A percentile compares a stretch with the other conserved stretches of the same genome.
Conservation (phyloP, 2,888 invertebrate species). For the Halictus ligatus region DNA sequence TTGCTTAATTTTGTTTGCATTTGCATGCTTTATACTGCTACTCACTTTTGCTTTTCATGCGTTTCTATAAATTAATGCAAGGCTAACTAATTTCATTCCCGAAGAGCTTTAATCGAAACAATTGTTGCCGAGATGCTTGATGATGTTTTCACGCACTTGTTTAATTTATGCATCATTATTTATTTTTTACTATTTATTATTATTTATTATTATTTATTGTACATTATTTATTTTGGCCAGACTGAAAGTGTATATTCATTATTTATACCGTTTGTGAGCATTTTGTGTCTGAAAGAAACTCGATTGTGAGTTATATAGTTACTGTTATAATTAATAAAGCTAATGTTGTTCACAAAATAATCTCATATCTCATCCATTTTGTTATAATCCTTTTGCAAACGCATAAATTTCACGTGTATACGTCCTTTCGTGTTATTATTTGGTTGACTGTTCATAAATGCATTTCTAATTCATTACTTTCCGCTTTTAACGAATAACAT, state of each 20-base stretch:
- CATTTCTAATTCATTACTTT: background rate
- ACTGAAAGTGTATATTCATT: constrained; percentile 64
- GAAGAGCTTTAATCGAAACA: constrained; percentile 55
- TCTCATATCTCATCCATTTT: constrained; percentile 19
- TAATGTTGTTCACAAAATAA: constrained; percentile 47
- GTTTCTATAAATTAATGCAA: constrained; percentile 69
- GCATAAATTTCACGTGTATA: background rate
- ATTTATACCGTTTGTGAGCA: constrained; percentile 57
- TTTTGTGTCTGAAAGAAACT: constrained; percentile 45
- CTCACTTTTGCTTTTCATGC: constrained; percentile 80
- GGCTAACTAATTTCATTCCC: constrained; percentile 42
- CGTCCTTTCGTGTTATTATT: background rate
- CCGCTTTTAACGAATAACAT: background rate
- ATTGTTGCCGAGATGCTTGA: constrained; percentile 38
- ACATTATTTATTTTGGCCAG: constrained; percentile 64
- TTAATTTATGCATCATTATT: constrained; percentile 61
- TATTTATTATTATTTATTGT: constrained; percentile 66
- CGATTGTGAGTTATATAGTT: constrained; percentile 53
- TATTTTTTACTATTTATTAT: constrained; percentile 67
- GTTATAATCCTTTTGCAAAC: background rate
- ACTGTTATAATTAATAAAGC: constrained; percentile 62
- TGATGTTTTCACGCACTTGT: constrained; percentile 55
- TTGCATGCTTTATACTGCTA: constrained; percentile 79
- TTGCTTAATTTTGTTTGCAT: constrained; percentile 78
- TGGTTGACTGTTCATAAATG: background rate